Evolutionary conservation across 2,797 vertebrate species (phyloP), one percentile per base, ranked within the genome.

Genomic region (Amblyraja radiata): DNA sequence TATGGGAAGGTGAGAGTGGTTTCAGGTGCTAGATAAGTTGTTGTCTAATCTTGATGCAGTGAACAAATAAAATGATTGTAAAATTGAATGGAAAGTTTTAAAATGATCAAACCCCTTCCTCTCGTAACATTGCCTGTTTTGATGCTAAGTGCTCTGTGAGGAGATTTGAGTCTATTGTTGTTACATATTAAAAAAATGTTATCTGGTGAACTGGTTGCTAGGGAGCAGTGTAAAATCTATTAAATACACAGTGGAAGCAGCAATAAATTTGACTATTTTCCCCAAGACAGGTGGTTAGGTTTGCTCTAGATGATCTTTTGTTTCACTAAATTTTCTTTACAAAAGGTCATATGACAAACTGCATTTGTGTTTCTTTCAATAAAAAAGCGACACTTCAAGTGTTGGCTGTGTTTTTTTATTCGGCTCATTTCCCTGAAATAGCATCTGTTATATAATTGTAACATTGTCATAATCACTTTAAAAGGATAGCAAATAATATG

Each of bases 181-280:
- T 81, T 68, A 88, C n/a, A 88, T 54, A 54, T 73, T 25, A 73
- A 73, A 39, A 91, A 25, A n/a, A 10, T 11, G 71, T 74, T 74
- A 76, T 46, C 36, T 76, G 90, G 90, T 76, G 65, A n/a, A 25
- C 46, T 92, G 90, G 90, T 92, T 92, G 71, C 90, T 58, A 92
- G 90, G 90, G 46, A 76, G 90, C 90, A 28, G 23, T 28, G 71
- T 92, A 74, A 92, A 92, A 76, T 92, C 21, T 76, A 92, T 92
- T 92, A 92, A 92, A 76, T 76, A 92, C 90, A 92, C 90, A 92
- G 46, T 74, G 71, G 73, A 58, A 10, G 39, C 32, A 92, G 90
- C 71, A 92, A 92, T 92, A 92, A 92, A 74, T 92, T 76, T 92
- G 74, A 92, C 71, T 92, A 92, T 92, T 74, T 54, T 92, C 71